These are phyloP conservation scores for Phoeniculus purpureus DNA, from an alignment of 2,797 vertebrate genomes.

Conservation along the genomic window DNA sequence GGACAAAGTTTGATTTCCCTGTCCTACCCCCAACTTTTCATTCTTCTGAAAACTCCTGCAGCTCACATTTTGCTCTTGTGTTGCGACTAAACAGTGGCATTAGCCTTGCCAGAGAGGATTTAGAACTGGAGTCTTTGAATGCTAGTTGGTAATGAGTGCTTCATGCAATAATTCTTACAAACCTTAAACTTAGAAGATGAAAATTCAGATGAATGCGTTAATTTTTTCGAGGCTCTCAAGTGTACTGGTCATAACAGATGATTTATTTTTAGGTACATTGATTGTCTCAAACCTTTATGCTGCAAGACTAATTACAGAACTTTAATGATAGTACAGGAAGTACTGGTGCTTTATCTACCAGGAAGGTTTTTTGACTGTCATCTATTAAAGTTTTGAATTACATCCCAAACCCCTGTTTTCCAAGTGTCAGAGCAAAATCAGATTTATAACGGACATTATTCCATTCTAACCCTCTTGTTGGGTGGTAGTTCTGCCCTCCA, in stretches of 20 bases:
- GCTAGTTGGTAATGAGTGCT: background rate
- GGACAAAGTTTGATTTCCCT: background rate
- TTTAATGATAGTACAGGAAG: background rate
- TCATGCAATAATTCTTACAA: background rate
- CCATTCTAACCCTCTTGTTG: background rate
- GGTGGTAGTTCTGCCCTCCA: background rate
- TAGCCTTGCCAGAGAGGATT: background rate
- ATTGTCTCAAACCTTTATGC: background rate
- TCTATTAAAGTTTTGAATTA: background rate
- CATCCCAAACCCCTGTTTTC: background rate
- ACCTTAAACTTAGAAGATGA: background rate
- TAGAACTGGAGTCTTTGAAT: background rate
- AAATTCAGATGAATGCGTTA: background rate
- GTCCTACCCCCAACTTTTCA: background rate
- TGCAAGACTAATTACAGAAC: background rate
- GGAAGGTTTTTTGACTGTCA: background rate
- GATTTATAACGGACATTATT: background rate
- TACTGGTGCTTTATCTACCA: background rate
- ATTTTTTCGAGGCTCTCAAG: background rate
- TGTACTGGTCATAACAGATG: background rate
- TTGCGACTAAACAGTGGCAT: background rate
- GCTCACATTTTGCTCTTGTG: background rate
- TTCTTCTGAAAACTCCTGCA: background rate
- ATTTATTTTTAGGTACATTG: background rate
- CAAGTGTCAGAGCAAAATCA: background rate